Conservation (phyloP, 1,140 invertebrate species). For the Eupristina koningsbergeri region DNA sequence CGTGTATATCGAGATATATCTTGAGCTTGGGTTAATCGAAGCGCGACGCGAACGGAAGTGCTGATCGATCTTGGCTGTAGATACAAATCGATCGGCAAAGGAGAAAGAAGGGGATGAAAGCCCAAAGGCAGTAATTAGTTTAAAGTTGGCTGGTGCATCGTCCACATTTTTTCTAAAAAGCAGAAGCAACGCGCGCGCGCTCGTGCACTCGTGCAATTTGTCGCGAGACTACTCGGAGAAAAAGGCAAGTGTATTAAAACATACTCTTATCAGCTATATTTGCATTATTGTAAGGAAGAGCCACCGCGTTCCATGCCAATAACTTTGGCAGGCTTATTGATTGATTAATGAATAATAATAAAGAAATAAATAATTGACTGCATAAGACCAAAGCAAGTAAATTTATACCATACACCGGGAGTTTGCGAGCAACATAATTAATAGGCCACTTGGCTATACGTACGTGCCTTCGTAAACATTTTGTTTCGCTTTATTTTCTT, state of each 20-base stretch:
- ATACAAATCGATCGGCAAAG: neutral
- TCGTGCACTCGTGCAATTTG: constrained; percentile 47
- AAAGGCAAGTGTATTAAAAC: constrained; percentile 39
- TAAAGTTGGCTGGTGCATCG: neutral
- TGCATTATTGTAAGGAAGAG: constrained; percentile 39
- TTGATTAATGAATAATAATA: constrained; percentile 49
- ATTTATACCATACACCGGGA: neutral
- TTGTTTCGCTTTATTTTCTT: constrained; percentile 1
- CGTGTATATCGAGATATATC: neutral
- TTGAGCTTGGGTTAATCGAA: constrained; percentile 20
- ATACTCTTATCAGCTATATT: constrained; percentile 46
- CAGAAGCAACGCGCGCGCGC: constrained; percentile 26
- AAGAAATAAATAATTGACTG: constrained; percentile 29
- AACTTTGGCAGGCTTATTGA: constrained; percentile 35
- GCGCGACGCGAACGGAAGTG: neutral
- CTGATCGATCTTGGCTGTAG: constrained; percentile 21
- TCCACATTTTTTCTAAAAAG: neutral
- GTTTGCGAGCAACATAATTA: constrained; percentile 23
- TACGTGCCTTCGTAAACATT: neutral
- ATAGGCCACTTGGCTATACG: constrained; percentile 19
- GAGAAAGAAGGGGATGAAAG: neutral
- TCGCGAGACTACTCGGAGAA: neutral
- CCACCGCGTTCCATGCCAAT: constrained; percentile 21
- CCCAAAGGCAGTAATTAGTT: constrained; percentile 45
- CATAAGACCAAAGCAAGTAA: neutral